Conservation (phyloP, 1,140 invertebrate species). For the Musca vetustissima region DNA sequence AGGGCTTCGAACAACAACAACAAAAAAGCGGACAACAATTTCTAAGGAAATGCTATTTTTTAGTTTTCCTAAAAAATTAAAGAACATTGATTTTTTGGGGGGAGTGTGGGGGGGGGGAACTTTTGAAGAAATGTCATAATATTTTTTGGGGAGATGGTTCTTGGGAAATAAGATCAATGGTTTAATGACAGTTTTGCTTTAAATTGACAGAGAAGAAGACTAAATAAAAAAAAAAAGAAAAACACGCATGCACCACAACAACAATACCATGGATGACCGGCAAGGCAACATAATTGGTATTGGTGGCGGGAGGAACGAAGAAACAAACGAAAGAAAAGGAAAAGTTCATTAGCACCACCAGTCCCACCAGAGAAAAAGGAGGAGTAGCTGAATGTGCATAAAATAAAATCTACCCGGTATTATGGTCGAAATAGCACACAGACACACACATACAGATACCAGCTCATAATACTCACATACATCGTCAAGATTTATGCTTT, state of each 20-base stretch:
- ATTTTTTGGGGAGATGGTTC: neutral
- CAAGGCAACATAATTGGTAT: no score
- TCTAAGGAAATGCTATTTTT: neutral
- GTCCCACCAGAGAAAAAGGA: no score
- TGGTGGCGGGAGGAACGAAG: neutral
- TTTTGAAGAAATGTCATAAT: slow-evolving; percentile 4
- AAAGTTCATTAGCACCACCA: slow-evolving; percentile 13
- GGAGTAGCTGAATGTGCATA: no score
- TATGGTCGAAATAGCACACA: neutral
- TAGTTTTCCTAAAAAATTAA: neutral
- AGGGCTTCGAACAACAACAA: neutral
- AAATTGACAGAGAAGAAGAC: no score
- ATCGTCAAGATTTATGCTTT: slow-evolving; percentile 10
- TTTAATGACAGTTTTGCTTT: slow-evolving; percentile 11
- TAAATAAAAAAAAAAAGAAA: slow-evolving; percentile 10
- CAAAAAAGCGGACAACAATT: neutral
- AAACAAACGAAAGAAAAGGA: neutral
- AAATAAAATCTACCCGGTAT: no score
- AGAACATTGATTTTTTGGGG: slow-evolving; percentile 11
- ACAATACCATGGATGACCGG: no score
- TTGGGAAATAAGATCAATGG: slow-evolving; percentile 15
- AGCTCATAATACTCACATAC: neutral
- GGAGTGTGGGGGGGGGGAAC: no score
- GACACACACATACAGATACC: no score
- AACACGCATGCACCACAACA: neutral